Evolutionary conservation across 2,888 invertebrate species (phyloP), one percentile per base, ranked within the genome.

Genomic region (Onthophagus sagittarius): DNA sequence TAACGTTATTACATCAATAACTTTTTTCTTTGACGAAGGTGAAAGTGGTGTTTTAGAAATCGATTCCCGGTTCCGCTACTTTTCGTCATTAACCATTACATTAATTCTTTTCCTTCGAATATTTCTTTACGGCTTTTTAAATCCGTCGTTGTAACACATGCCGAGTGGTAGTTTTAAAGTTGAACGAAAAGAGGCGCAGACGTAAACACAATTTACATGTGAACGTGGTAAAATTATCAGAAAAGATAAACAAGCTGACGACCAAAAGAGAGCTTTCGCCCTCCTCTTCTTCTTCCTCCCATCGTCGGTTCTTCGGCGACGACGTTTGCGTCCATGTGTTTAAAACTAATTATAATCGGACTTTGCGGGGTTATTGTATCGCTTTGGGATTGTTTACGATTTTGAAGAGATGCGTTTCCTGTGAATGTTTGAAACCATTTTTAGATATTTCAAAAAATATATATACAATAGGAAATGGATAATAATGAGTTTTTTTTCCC

Each of bases 121-220:
- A 53, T 53, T 53, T 53, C 6, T 53, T 4, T 53, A 4, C 4
- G 23, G 1, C 2, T 23, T 23, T 23, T 23, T 23, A 23, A 23
- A 23, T 23, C 23, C 3, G 23, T 23, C 23, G 23, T 23, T 23
- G 23, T 23, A 23, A 23, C 23, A 23, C 23, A 23, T 23, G 23
- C 23, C 3, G 23, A 23, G 23, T 23, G 23, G 23, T 23, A 23
- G 23, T 23, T 23, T 23, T 23, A 23, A 23, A 23, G 23, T 23
- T 23, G 23, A 23, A 23, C 23, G 23, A 23, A 23, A 23, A 23
- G 23, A 23, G 2, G 3, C 23, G 23, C 72, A 67, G 72, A 72
- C 72, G 69, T 72, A 72, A 72, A 72, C 72, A 72, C 39, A 72
- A 72, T 72, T 72, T 72, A 72, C 72, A 72, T 72, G 72, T 72